Conservation (phyloP, 2,888 invertebrate species). For the Tryphoninae sp. region DNA sequence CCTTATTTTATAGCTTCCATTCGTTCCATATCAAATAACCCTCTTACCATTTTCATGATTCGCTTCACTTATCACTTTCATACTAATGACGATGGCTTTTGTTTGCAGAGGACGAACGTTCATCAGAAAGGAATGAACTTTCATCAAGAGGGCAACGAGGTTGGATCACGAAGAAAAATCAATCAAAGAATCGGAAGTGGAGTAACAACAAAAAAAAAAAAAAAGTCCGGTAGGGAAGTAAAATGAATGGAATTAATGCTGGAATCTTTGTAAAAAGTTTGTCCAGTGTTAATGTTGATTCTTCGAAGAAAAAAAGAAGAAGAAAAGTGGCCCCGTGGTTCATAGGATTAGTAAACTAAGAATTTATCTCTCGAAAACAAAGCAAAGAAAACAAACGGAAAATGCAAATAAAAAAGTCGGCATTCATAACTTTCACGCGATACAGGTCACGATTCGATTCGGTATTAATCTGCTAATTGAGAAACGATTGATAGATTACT, state of each 20-base stretch:
- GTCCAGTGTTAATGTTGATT: constrained; percentile 60
- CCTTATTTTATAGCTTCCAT: constrained; percentile 39
- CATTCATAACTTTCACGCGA: constrained; percentile 60
- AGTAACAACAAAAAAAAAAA: constrained; percentile 40
- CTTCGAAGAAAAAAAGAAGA: constrained; percentile 43
- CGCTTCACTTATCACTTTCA: neutral
- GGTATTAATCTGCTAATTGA: constrained; percentile 6
- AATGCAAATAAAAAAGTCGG: constrained; percentile 32
- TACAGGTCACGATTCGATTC: constrained; percentile 56
- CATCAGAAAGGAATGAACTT: constrained; percentile 90
- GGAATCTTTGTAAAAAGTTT: constrained; percentile 53
- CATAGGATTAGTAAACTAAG: constrained; percentile 68
- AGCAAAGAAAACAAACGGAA: constrained; percentile 15
- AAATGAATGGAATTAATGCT: constrained; percentile 58
- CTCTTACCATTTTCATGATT: neutral
- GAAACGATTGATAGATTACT: constrained; percentile 13
- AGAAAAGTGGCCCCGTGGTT: constrained; percentile 59
- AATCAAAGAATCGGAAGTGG: constrained; percentile 65
- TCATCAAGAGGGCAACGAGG: constrained; percentile 71
- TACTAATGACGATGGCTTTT: constrained; percentile 1
- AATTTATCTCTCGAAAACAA: constrained; percentile 57
- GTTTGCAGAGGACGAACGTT: constrained; percentile 91
- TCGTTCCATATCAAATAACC: neutral
- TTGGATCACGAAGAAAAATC: constrained; percentile 66
- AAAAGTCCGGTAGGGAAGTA: constrained; percentile 44